Evolutionary conservation across 2,113 vertebrate genomes (phyloP).

Genomic region (Eira barbara): DNA sequence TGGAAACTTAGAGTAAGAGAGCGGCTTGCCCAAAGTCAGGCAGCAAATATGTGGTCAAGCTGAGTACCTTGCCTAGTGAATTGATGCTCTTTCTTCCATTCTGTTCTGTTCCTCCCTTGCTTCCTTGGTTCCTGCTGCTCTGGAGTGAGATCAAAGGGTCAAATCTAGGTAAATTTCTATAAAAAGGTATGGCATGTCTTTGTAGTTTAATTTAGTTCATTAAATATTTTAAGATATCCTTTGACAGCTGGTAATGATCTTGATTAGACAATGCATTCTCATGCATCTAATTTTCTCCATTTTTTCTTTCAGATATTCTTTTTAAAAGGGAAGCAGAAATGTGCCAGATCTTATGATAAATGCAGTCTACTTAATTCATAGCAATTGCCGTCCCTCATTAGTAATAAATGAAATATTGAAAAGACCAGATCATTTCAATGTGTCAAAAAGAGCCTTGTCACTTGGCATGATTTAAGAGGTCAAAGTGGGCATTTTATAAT

Average conservation of each 20-base stretch:
- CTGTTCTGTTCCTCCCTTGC: neutral
- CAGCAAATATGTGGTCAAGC: neutral
- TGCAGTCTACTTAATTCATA: conserved; percentile 62
- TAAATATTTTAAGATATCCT: conserved; percentile 40
- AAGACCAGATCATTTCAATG: conserved; percentile 33
- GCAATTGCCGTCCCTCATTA: conserved; percentile 56
- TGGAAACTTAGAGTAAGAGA: neutral
- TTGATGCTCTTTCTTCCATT: neutral
- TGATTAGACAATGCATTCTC: conserved; percentile 51
- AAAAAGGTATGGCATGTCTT: neutral
- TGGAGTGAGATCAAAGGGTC: neutral
- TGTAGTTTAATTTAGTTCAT: conserved; percentile 26
- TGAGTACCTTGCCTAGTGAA: neutral
- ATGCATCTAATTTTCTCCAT: conserved; percentile 44
- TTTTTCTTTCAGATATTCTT: conserved; percentile 49
- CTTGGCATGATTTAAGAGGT: conserved; percentile 47
- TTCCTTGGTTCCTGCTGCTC: neutral
- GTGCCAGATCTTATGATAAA: conserved; percentile 60
- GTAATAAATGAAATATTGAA: conserved; percentile 74
- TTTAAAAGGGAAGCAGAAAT: conserved; percentile 54
- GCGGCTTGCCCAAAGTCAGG: neutral
- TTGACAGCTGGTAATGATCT: conserved; percentile 50
- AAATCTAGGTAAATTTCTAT: conserved; percentile 24
- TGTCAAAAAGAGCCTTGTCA: conserved; percentile 55
- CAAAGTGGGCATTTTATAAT: neutral